These are phyloP conservation scores for Mactra quadrangularis DNA, from an alignment of 1,140 invertebrate species.

Conservation along the genomic window DNA sequence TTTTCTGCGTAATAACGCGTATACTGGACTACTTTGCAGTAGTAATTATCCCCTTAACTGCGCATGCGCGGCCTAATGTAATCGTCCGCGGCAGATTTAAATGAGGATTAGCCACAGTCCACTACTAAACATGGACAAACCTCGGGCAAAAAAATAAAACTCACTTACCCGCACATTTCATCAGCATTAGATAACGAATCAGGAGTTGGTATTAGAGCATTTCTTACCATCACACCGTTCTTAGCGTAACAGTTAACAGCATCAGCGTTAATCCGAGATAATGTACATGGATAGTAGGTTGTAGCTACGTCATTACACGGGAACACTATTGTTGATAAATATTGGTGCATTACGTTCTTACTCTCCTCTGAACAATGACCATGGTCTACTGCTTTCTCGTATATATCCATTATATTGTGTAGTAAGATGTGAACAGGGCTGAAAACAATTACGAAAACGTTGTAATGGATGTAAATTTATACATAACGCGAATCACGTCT, in stretches of 20 bases:
- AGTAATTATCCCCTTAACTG: too few relatives aligned
- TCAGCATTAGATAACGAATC: slow-evolving; percentile 21
- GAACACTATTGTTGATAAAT: slow-evolving; percentile 38
- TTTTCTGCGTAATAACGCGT: too few relatives aligned
- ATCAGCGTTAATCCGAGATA: slow-evolving; percentile 2
- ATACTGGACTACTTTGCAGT: too few relatives aligned
- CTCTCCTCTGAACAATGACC: slow-evolving; percentile 29
- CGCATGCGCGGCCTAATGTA: too few relatives aligned
- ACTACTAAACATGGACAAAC: too few relatives aligned
- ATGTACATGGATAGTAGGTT: slow-evolving; percentile 36
- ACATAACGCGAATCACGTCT: not conserved
- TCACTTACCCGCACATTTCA: slow-evolving; percentile 43
- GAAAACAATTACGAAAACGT: not conserved
- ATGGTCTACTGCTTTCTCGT: not conserved
- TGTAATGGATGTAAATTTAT: too few relatives aligned
- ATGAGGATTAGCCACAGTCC: too few relatives aligned
- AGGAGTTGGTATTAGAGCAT: slow-evolving; percentile 24
- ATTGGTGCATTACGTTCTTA: slow-evolving; percentile 7
- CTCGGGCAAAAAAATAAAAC: too few relatives aligned
- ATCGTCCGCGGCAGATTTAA: too few relatives aligned
- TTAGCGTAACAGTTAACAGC: slow-evolving; percentile 21
- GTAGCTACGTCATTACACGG: slow-evolving; percentile 46
- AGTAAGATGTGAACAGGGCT: slow-evolving; percentile 11
- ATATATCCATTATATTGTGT: slow-evolving; percentile 1
- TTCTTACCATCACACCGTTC: slow-evolving; percentile 23